Evolutionary conservation across 2,888 invertebrate species (phyloP), one percentile per base, ranked within the genome.

Genomic region (Dasysyrphus albostriatus): DNA sequence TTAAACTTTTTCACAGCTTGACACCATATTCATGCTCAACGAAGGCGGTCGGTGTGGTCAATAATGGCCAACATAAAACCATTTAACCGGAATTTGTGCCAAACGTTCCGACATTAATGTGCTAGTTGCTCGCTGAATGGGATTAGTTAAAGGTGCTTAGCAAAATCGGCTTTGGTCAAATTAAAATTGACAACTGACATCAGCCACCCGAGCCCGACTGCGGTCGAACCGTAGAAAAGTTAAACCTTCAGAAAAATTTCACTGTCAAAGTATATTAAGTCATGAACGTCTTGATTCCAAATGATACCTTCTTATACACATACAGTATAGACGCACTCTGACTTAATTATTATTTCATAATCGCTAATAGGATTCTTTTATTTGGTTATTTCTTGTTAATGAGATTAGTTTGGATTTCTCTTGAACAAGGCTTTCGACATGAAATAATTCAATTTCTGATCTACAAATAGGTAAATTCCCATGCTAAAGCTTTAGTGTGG

Each of bases 311-410:
- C n/a, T n/a, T n/a, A n/a, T n/a, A n/a, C n/a, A n/a, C n/a, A n/a
- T n/a, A n/a, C n/a, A n/a, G n/a, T n/a, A n/a, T 34, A 34, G 42
- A 79, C n/a, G 47, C 81, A 63, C 65, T 59, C 19, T 75, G 72
- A 67, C 78, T 83, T 87, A 87, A 87, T 87, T 87, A 72, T 75
- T 87, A 24, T 59, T 7, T 6, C 69, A 87, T 87, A 82, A 87
- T 65, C 67, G 58, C 75, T 87, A 79, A 87, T 83, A 72, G 65
- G 83, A 72, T 78, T 59, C 83, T 51, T 39, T 32, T 56, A 34
- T 44, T 74, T 56, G 61, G 56, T 42, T 78, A n/a, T n/a, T n/a
- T n/a, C 54, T 65, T 69, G 78, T 74, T 79, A 76, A 87, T 87
- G 75, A 39, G 87, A 87, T 87, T 83, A 42, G 42, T 37, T 58